A percentile compares a stretch with the other conserved stretches of the same genome.
These are phyloP conservation scores for Drosophila pallidifrons DNA, from an alignment of 1,140 invertebrate species.

Conservation along the genomic window DNA sequence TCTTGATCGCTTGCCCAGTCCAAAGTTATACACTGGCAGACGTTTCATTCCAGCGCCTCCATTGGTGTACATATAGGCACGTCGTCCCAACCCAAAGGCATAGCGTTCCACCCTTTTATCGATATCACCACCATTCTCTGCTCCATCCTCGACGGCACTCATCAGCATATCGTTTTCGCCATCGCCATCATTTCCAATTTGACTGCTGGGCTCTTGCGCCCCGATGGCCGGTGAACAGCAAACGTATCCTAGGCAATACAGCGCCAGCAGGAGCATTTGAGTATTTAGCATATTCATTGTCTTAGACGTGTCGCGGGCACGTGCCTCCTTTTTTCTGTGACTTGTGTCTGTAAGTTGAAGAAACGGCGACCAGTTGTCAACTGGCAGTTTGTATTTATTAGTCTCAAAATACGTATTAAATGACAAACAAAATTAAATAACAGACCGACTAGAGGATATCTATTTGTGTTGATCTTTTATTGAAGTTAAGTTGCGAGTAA, in stretches of 20 bases:
- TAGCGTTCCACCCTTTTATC: conserved; percentile 79
- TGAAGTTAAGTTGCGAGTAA: no score
- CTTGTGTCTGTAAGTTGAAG: conserved; percentile 36
- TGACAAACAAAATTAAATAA: neutral
- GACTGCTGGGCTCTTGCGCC: conserved; percentile 49
- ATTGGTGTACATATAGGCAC: conserved; percentile 81
- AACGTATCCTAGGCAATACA: conserved; percentile 70
- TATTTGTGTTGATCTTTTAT: neutral
- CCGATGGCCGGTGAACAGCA: conserved; percentile 63
- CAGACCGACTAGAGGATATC: neutral
- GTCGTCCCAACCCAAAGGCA: conserved; percentile 76
- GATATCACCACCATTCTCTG: conserved; percentile 55
- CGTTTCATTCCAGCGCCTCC: conserved; percentile 78
- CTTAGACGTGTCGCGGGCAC: conserved; percentile 22
- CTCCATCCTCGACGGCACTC: conserved; percentile 41
- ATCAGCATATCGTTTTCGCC: conserved; percentile 28
- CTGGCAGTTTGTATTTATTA: conserved; percentile 26
- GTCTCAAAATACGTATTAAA: conserved; percentile 52
- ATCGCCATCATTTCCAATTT: conserved; percentile 45
- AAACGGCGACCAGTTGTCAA: conserved; percentile 37
- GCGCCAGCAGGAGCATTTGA: conserved; percentile 63
- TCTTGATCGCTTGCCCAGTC: conserved; percentile 79
- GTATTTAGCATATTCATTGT: conserved; percentile 71
- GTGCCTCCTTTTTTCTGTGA: conserved; percentile 18
- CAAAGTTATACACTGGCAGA: conserved; percentile 83